phyloP scores from a whole-genome alignment of 2,113 vertebrate species.

The Myrmecobius fasciatus region DNA sequence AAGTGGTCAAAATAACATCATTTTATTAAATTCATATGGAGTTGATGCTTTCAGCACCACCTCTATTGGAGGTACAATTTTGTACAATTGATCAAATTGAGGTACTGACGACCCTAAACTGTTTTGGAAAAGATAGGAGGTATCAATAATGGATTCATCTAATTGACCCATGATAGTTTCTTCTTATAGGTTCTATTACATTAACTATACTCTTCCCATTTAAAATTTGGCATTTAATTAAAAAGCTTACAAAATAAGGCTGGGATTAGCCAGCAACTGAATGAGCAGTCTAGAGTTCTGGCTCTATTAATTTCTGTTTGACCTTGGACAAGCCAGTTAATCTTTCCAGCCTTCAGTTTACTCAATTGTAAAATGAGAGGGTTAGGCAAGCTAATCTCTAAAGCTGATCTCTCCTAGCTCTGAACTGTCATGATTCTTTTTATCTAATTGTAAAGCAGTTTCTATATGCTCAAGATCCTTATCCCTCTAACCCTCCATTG shows the following conservation, averaged over 20 bases:
- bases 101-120: background rate
- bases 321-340: background rate
- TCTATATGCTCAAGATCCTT: background rate
- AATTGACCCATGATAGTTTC: slow-evolving; percentile 27
- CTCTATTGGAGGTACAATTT: background rate
- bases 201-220: slow-evolving; percentile 37
- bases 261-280: background rate
- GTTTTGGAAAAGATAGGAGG: slow-evolving; percentile 25
- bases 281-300: background rate
- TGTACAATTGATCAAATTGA: background rate
- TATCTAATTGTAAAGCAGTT: background rate
- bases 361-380: background rate
- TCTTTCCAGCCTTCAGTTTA: background rate
- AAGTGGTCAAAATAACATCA: background rate
- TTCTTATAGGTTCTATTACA: slow-evolving; percentile 47
- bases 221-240: slow-evolving; percentile 49
- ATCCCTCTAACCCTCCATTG: background rate
- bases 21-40: background rate
- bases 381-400: background rate
- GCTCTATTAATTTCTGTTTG: background rate
- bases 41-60: background rate
- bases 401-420: background rate
- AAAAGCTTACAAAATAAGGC: slow-evolving; percentile 38
- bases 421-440: background rate
- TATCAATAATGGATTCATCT: slow-evolving; percentile 31